Evolutionary conservation across 2,888 invertebrate species (phyloP).

Genomic region (Drosophila recens): DNA sequence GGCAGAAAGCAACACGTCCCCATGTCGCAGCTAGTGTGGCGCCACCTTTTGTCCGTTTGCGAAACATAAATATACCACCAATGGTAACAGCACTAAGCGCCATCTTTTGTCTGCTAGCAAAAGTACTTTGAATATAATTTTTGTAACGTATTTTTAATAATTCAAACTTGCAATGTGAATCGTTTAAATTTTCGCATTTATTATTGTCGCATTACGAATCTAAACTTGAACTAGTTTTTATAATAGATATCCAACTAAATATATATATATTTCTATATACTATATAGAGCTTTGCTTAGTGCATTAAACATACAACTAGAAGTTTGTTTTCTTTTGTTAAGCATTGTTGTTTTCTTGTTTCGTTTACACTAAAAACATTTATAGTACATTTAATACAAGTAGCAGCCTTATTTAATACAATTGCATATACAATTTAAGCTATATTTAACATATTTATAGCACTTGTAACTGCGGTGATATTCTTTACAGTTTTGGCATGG

Average conservation of each 20-base stretch:
- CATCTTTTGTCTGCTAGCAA: neutral
- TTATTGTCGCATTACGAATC: slow-evolving; percentile 80
- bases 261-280: slow-evolving; percentile 52
- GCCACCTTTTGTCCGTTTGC: neutral
- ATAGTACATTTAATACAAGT: slow-evolving; percentile 61
- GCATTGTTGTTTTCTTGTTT: slow-evolving; percentile 36
- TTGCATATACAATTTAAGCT: slow-evolving; percentile 27
- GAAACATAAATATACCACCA: neutral
- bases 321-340: slow-evolving; percentile 41
- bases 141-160: neutral
- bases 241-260: slow-evolving; percentile 60
- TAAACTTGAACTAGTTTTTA: slow-evolving; percentile 73
- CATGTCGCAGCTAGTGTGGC: neutral
- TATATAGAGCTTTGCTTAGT: slow-evolving; percentile 67
- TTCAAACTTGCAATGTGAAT: neutral
- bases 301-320: slow-evolving; percentile 59
- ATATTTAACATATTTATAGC: slow-evolving; percentile 58
- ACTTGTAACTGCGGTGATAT: slow-evolving; percentile 48
- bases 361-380: slow-evolving; percentile 62
- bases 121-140: too few species aligned
- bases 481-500: slow-evolving; percentile 57
- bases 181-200: slow-evolving; percentile 71
- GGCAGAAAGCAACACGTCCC: too few species aligned
- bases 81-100: neutral
- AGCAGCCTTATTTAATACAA: slow-evolving; percentile 58